These are phyloP conservation scores for Drosophila yakuba DNA, from an alignment of 1,140 invertebrate species.

Conservation along the genomic window DNA sequence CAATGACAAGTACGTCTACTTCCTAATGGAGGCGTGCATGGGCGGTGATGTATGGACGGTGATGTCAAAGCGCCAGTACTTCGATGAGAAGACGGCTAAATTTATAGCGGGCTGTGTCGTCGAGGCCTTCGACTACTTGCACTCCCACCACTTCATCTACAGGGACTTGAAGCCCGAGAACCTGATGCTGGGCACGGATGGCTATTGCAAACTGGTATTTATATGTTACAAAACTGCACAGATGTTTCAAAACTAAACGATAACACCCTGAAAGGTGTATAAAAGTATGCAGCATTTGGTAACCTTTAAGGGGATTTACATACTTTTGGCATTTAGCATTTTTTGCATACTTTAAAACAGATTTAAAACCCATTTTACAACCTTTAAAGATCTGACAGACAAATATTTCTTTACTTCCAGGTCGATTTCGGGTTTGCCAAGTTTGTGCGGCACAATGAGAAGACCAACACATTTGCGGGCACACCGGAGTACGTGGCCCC, in stretches of 20 bases:
- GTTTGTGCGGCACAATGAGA: conserved; percentile 90
- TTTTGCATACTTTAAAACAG: neutral
- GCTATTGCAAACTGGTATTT: conserved; percentile 96
- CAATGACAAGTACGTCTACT: conserved; percentile 98
- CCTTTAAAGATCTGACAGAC: neutral
- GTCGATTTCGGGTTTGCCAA: conserved; percentile 99
- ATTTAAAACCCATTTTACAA: neutral
- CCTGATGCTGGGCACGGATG: conserved; percentile 92
- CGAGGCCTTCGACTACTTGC: conserved; percentile 96
- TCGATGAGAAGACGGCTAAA: conserved; percentile 93
- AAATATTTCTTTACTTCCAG: conserved; percentile 84
- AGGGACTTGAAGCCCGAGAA: conserved; percentile 98
- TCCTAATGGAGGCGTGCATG: conserved; percentile 97
- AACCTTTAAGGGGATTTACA: too few species aligned
- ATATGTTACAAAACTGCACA: neutral
- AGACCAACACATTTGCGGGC: conserved; percentile 99
- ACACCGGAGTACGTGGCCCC: conserved; percentile 95
- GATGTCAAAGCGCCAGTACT: conserved; percentile 91
- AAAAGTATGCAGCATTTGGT: neutral
- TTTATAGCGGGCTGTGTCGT: conserved; percentile 97
- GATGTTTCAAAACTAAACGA: neutral
- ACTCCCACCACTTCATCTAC: conserved; percentile 94
- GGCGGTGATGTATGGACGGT: conserved; percentile 99
- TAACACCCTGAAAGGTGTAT: neutral
- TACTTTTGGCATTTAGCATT: too few species aligned